Evolutionary conservation across 2,113 vertebrate species (phyloP), one percentile per base, ranked within the genome.

Genomic region (Neogobius melanostomus): DNA sequence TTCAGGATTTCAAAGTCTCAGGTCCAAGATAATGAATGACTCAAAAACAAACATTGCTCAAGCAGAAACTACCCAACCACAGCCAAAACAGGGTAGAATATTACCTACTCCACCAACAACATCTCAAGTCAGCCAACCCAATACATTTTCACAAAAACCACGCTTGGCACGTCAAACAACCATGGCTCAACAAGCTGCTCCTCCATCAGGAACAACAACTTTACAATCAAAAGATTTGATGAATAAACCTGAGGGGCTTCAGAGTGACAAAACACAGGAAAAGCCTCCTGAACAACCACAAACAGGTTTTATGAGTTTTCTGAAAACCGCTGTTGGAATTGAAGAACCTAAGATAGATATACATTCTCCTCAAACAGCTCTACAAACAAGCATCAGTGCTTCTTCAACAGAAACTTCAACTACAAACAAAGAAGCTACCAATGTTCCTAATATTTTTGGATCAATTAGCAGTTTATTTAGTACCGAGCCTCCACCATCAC

Each of bases 391-490:
- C 10, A 76, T 68, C 54, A 69, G 66, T 48, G 65, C 75, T 69
- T 77, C 77, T 5, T 78, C 82, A 48, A 70, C 80, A 79, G 79
- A 21, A n/a, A 87, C 57, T 83, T 11, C 12, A 65, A 80, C 82
- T 8, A 76, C 90, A 74, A 93, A 90, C 75, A 95, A 92, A 70
- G 95, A 95, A 59, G 69, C 82, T 17, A 76, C 85, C 5, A 77
- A 92, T 69, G 90, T 93, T 45, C 91, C 95, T 69, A 95, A 89
- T n/a, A 68, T 96, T 46, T 95, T 96, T 90, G 94, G 93, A 68
- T 95, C 95, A 43, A 77, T 97, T 1, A 90, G 93, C 51, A 93
- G 92, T 72, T 88, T 99, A 47, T 97, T 98, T 81, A 94, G 91
- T 89, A 76, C 52, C 0, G 94, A 93, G 46, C 10, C 91, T 11